Conservation (phyloP, 1,140 invertebrate species). For the Lepidostoma basale region DNA sequence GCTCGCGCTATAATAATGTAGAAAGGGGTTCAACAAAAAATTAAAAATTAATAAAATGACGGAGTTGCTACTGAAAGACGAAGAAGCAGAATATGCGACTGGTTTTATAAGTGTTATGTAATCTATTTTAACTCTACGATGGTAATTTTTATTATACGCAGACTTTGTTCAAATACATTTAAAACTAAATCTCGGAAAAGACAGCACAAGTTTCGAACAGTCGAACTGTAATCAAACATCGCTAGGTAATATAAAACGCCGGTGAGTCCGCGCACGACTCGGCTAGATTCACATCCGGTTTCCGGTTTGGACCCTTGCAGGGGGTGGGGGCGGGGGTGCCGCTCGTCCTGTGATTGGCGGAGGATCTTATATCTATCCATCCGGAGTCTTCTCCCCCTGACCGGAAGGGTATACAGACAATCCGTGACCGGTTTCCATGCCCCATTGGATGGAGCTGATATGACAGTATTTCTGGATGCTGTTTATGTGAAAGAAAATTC, state of each 20-base stretch:
- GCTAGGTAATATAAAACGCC: slow-evolving; percentile 40
- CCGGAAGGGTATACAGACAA: slow-evolving; percentile 36
- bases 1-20: no score
- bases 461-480: neutral
- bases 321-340: slow-evolving; percentile 11
- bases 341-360: slow-evolving; percentile 14
- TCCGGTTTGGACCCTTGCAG: slow-evolving; percentile 21
- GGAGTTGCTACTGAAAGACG: no score
- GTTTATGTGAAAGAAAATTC: no score
- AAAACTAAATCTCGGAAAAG: no score
- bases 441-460: slow-evolving; percentile 27
- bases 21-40: no score
- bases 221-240: neutral
- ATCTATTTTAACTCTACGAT: no score
- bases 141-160: no score
- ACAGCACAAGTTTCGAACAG: no score
- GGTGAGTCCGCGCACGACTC: slow-evolving; percentile 43
- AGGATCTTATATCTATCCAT: slow-evolving; percentile 28
- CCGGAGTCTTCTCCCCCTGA: slow-evolving; percentile 12
- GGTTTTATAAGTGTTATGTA: no score
- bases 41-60: no score
- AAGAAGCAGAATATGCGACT: no score
- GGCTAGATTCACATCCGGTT: slow-evolving; percentile 45
- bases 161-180: no score
- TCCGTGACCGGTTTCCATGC: slow-evolving; percentile 30